Base-by-base conservation (phyloP, 2,888 invertebrate species). In the Ormyrus labotus region DNA sequence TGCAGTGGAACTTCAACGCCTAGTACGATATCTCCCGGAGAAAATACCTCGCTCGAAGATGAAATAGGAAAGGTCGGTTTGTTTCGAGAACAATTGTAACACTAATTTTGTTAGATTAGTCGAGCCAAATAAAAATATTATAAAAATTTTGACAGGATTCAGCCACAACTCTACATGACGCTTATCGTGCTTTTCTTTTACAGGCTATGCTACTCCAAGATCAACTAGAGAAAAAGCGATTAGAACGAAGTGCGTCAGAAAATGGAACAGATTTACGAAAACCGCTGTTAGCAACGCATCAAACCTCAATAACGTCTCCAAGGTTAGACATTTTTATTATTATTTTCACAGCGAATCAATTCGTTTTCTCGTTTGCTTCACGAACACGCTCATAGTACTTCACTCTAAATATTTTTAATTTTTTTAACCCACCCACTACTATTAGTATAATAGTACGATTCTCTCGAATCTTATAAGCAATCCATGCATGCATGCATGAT, bases 21-120 rank as follows among this genome's bases (percentile, higher is more conserved):
- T 3, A 91, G 92, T 78, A 92, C 92, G 58, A 91, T 92, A 81
- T 91, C 92, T 80, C 92, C 92, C 0, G 91, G 91, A 13, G 91
- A 91, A 80, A 90, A 88, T 82, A 87, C 88, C 11, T 88, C 89
- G 58, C 85, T 90, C 47, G 90, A 89, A 81, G 90, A 90, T 80
- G 90, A 90, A 78, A 85, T 90, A 67, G 89, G 89, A 84, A 90
- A 90, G 87, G 90, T 90, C 9, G 60, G 72, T 73, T 57, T 3
- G 34, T 1, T 34, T 34, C 34, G 34, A 34, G 3, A 34, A 4
- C 34, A 34, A 34, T 34, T 34, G 34, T 34, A 34, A 34, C 34
- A 34, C 34, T 34, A 34, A 34, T 34, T 34, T 34, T 34, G 0
- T 34, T 34, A 34, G 34, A 34, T 34, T 34, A 34, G 3, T 34